Evolutionary conservation across 2,113 vertebrate genomes (phyloP).

Genomic region (Pterocles burchelli): DNA sequence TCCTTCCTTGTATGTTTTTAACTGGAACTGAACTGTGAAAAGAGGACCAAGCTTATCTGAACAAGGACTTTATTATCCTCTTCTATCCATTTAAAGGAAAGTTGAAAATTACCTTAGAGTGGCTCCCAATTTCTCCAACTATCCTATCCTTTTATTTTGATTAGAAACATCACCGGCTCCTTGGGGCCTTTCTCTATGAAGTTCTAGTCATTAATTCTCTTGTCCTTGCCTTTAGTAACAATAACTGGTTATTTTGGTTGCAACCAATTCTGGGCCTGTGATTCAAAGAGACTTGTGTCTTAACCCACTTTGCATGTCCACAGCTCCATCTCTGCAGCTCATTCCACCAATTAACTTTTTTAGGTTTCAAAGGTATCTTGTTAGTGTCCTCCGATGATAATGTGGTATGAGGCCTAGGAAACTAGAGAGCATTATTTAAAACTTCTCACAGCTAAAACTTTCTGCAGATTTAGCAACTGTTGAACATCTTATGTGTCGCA

Average conservation of each 20-base stretch:
- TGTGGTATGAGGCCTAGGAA: background rate
- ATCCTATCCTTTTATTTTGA: background rate
- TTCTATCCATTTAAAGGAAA: background rate
- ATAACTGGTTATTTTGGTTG: background rate
- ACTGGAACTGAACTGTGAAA: background rate
- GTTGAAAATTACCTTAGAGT: background rate
- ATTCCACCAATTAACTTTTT: background rate
- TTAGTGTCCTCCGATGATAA: background rate
- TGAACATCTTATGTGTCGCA: background rate
- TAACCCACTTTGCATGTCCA: background rate
- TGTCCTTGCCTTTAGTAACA: background rate
- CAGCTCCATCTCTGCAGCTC: background rate
- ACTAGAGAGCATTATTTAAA: background rate
- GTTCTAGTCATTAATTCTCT: background rate
- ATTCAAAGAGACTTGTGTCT: background rate
- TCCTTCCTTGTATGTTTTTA: background rate
- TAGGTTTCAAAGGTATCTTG: background rate
- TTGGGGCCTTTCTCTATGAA: background rate
- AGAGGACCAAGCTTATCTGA: background rate
- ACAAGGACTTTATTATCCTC: background rate
- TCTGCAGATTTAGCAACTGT: background rate
- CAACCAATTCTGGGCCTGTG: background rate
- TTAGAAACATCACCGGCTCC: background rate
- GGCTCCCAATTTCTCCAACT: background rate
- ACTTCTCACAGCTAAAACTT: background rate